Conservation (phyloP, 2,888 invertebrate species). For the Vesta saturnalis region DNA sequence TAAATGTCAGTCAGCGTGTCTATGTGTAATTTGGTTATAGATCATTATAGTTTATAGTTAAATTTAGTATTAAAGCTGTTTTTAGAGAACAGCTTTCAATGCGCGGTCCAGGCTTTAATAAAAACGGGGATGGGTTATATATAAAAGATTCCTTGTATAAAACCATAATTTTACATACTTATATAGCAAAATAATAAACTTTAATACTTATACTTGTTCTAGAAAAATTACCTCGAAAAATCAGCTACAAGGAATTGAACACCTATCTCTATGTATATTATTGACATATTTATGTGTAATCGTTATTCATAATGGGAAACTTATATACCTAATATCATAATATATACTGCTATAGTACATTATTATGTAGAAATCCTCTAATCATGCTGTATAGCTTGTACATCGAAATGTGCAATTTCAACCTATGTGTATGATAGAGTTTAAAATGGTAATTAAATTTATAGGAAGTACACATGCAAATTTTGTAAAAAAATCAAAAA, state of each 20-base stretch:
- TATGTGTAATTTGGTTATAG: constrained; percentile 26
- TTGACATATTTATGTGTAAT: constrained; percentile 27
- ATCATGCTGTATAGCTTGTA: constrained; percentile 17
- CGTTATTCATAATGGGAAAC: constrained; percentile 16
- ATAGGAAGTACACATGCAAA: constrained; percentile 17
- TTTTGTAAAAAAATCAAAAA: constrained; percentile 12
- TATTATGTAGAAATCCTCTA: constrained; percentile 23
- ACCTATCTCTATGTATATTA: constrained; percentile 26
- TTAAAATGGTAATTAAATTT: constrained; percentile 16
- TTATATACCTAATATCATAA: constrained; percentile 19
- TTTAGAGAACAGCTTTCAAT: constrained; percentile 40
- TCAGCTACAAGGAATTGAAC: constrained; percentile 11
- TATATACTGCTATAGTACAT: constrained; percentile 21
- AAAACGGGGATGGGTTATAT: constrained; percentile 22
- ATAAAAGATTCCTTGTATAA: constrained; percentile 21
- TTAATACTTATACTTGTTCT: no score
- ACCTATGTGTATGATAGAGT: constrained; percentile 29
- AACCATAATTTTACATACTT: background rate
- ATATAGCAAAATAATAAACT: no score
- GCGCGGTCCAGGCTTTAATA: constrained; percentile 49
- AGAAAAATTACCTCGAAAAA: background rate
- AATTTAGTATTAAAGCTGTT: constrained; percentile 43
- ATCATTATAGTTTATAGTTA: constrained; percentile 30
- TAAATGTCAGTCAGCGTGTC: constrained; percentile 32
- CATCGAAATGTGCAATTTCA: constrained; percentile 33